phyloP scores from a whole-genome alignment of 2,797 vertebrate genomes.

The Zonotrichia albicollis region DNA sequence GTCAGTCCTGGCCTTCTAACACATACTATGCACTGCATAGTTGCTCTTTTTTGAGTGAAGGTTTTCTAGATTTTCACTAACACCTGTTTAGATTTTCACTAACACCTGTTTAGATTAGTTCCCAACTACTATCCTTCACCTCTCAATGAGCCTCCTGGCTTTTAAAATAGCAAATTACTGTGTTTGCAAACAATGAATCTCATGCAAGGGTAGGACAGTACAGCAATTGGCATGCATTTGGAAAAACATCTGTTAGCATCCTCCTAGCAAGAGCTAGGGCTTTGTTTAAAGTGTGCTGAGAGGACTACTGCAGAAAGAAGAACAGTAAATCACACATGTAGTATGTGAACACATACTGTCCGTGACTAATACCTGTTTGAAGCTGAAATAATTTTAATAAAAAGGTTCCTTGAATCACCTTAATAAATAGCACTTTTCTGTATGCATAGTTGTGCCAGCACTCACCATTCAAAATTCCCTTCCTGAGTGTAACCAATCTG shows the following conservation, averaged over 20 bases:
- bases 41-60: neutral
- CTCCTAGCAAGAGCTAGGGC: neutral
- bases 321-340: neutral
- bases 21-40: neutral
- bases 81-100: neutral
- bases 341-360: neutral
- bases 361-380: neutral
- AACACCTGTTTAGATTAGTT: neutral
- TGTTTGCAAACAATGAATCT: neutral
- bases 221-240: neutral
- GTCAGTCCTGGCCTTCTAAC: neutral
- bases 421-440: neutral
- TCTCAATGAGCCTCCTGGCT: neutral
- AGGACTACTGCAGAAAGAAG: neutral
- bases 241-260: neutral
- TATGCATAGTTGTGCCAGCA: neutral
- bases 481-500: neutral
- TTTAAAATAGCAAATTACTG: neutral
- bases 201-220: neutral
- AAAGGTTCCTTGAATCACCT: neutral
- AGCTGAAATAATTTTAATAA: neutral
- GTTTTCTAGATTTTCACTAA: neutral
- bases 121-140: neutral
- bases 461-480: neutral
- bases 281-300: neutral